Percentiles rank a stretch among this genome's conserved stretches.
These are phyloP conservation scores for Blastomussa wellsi DNA, from an alignment of 92 coral and sea anemone genomes.

Conservation along the genomic window DNA sequence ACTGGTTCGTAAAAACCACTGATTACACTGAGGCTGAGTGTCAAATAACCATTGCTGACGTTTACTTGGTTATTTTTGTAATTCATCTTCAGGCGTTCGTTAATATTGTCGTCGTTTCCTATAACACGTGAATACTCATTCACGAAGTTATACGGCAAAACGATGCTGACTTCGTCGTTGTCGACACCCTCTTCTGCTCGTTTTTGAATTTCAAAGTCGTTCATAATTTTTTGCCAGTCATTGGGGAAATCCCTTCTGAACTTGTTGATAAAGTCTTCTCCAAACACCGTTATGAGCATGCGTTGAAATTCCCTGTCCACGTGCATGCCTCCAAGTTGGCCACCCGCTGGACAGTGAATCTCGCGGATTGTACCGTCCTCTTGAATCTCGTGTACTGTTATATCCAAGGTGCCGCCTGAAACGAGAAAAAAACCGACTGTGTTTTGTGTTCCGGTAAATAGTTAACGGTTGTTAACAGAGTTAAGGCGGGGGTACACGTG, in stretches of 20 bases:
- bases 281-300: conserved; percentile 37
- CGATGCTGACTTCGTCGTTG: conserved; percentile 34
- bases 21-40: conserved; percentile 24
- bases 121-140: conserved; percentile 10
- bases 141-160: conserved; percentile 39
- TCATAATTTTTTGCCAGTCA: conserved; percentile 54
- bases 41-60: conserved; percentile 32
- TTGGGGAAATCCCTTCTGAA: conserved; percentile 37
- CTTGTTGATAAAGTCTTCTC: conserved; percentile 39
- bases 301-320: conserved; percentile 51
- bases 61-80: conserved; percentile 33
- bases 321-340: conserved; percentile 48
- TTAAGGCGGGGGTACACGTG: no score
- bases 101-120: conserved; percentile 27
- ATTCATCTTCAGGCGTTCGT: conserved; percentile 9
- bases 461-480: no score
- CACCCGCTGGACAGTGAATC: conserved; percentile 57
- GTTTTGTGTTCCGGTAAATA: no score
- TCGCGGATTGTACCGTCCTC: conserved; percentile 48
- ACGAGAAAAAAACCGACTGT: neutral
- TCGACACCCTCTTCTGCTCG: conserved; percentile 36
- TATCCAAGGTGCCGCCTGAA: conserved; percentile 56
- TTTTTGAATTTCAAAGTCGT: conserved; percentile 56
- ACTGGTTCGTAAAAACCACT: conserved; percentile 37
- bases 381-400: conserved; percentile 42